Evolutionary conservation across 2,113 vertebrate species (phyloP), one percentile per base, ranked within the genome.

Genomic region (Ptilonorhynchus violaceus): DNA sequence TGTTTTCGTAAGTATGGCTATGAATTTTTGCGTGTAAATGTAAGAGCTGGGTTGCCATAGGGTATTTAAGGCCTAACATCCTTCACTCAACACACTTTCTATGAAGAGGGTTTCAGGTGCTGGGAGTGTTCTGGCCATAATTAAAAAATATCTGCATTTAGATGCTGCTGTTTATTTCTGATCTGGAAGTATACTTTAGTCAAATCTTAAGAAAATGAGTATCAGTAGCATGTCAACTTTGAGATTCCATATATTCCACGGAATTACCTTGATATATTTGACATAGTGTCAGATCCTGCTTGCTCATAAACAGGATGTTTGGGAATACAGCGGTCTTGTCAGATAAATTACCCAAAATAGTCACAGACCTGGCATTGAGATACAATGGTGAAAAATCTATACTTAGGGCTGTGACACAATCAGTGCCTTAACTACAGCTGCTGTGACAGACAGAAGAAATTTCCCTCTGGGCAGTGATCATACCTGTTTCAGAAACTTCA

Each of bases 1-100:
- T 94, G 23, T 93, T 94, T 92, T 81, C 49, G 3, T 87, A 93
- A 93, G 59, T 91, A 55, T 78, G 85, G 70, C 95, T 89, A 84
- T 83, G 84, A 93, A 90, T 88, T 81, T 93, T 89, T 88, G 89
- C 84, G 67, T 58, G 66, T 41, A 79, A 92, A 68, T 75, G 7
- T 72, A 82, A 74, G 69, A 92, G 44, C 62, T 85, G 83, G 78
- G 81, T 95, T 94, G 75, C 92, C 62, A 49, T 74, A 63, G 75
- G 39, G 41, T 82, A 39, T 94, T 83, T 42, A 66, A 14, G 66
- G 72, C 82, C 94, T 96, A 80, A 90, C 73, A 67, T 41, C 12
- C 35, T 88, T 96, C 82, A 73, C 3, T 8, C 88, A 94, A 80
- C 11, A 2, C 0, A 0, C 35, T 78, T 91, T 78, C 44, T 81